A percentile compares a stretch with the other conserved stretches of the same genome.
phyloP scores from a whole-genome alignment of 1,140 invertebrate genomes.

The Oedothorax gibbosus region DNA sequence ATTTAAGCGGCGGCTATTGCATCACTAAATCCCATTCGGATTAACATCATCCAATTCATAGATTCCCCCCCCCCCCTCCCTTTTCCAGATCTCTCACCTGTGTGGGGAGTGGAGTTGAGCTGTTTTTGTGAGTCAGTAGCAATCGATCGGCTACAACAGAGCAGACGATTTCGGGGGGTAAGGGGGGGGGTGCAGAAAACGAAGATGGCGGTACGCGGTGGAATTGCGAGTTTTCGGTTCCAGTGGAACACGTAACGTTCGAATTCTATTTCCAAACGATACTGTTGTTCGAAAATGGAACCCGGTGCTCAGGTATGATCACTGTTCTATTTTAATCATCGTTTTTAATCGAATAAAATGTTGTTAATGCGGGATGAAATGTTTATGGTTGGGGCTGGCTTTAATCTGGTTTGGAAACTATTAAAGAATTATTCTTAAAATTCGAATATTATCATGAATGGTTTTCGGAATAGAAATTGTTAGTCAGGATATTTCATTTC shows the following conservation, averaged over 20 bases:
- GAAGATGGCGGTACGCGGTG: conserved; percentile 30
- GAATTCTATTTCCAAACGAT: neutral
- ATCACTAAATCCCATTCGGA: too few species aligned
- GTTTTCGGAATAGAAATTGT: too few species aligned
- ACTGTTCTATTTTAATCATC: too few species aligned
- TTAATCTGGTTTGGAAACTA: too few species aligned
- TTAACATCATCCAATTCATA: neutral
- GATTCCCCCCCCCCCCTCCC: neutral
- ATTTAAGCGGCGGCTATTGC: too few species aligned
- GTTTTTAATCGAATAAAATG: too few species aligned
- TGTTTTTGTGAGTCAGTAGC: conserved; percentile 25
- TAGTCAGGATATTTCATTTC: too few species aligned
- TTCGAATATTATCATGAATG: too few species aligned
- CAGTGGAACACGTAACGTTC: conserved; percentile 9
- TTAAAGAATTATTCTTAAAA: too few species aligned
- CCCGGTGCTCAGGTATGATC: neutral
- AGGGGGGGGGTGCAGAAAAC: neutral
- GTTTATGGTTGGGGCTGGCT: too few species aligned
- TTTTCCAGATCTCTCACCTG: conserved; percentile 35
- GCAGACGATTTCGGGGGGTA: neutral
- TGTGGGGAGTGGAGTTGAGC: conserved; percentile 22
- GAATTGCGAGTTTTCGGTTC: conserved; percentile 28
- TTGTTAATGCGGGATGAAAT: too few species aligned
- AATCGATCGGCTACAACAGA: conserved; percentile 30
- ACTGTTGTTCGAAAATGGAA: neutral